phyloP scores from a whole-genome alignment of 2,888 invertebrate species.

The Andrena flavipes region DNA sequence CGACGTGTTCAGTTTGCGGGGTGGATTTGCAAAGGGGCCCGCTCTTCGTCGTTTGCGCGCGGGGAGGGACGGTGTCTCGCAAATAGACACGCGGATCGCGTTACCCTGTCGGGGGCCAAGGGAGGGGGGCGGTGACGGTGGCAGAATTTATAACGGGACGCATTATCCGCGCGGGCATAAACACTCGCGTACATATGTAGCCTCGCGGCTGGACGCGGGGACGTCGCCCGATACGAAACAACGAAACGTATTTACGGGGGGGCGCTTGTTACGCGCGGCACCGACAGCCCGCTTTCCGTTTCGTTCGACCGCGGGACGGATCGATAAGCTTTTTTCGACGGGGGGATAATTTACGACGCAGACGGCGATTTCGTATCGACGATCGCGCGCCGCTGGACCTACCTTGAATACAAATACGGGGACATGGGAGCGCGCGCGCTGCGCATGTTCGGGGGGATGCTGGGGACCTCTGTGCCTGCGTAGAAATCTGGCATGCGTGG shows the following conservation, averaged over 20 bases:
- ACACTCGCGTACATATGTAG: conserved; percentile 32
- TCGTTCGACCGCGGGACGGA: conserved; percentile 28
- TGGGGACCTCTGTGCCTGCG: too few species aligned
- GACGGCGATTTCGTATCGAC: conserved; percentile 15
- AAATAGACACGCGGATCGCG: conserved; percentile 61
- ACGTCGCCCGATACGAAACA: conserved; percentile 22
- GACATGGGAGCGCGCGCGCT: too few species aligned
- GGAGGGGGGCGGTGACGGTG: not conserved
- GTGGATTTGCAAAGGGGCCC: conserved; percentile 51
- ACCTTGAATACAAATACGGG: conserved; percentile 3
- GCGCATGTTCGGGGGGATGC: too few species aligned
- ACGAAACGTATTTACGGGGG: conserved; percentile 43
- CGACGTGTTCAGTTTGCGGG: conserved; percentile 61
- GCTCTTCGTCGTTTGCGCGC: conserved; percentile 12
- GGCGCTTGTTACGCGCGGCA: conserved; percentile 35
- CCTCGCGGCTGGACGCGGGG: conserved; percentile 41
- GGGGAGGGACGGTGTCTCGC: conserved; percentile 14
- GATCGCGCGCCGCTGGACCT: not conserved
- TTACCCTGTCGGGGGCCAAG: conserved; percentile 27
- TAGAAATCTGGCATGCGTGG: too few species aligned
- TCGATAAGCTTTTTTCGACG: conserved; percentile 31
- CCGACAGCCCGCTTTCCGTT: conserved; percentile 42
- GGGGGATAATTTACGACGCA: conserved; percentile 26
- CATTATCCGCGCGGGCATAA: conserved; percentile 59
- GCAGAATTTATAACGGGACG: conserved; percentile 61